Evolutionary conservation across 2,113 vertebrate genomes (phyloP).

Genomic region (Stigmatopora nigra): DNA sequence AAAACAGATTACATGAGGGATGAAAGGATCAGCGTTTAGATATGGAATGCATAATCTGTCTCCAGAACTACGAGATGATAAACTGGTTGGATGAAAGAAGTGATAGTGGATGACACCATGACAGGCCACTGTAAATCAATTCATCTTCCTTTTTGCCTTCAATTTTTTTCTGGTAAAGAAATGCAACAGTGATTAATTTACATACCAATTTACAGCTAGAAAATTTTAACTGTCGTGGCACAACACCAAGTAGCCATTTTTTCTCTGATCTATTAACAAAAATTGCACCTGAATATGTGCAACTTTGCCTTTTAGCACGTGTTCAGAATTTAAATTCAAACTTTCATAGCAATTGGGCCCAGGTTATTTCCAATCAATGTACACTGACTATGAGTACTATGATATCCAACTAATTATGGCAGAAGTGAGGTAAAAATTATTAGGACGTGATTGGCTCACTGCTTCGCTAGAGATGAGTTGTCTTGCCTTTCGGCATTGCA

Average conservation of each 20-base stretch:
- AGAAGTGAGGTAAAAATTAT: constrained; percentile 8
- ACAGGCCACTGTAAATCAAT: constrained; percentile 1
- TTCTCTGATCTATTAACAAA: background rate
- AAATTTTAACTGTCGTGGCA: background rate
- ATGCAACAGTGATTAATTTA: constrained; percentile 13
- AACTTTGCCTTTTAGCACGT: background rate
- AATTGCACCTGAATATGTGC: background rate
- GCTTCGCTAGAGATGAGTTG: constrained; percentile 2
- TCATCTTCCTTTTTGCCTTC: background rate
- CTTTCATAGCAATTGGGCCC: background rate
- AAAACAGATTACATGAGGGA: constrained; percentile 34
- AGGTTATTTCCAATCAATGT: no score
- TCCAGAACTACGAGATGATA: constrained; percentile 7
- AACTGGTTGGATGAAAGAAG: background rate
- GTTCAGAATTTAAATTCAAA: background rate
- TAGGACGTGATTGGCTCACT: background rate
- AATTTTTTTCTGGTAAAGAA: constrained; percentile 1
- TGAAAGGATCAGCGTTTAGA: constrained; percentile 40
- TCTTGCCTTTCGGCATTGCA: constrained; percentile 15
- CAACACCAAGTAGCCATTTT: constrained; percentile 1
- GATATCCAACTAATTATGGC: constrained; percentile 27
- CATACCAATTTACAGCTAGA: constrained; percentile 7
- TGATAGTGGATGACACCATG: background rate
- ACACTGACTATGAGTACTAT: no score
- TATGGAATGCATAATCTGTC: constrained; percentile 34